Evolutionary conservation across 2,113 vertebrate genomes (phyloP).

Genomic region (Miniopterus natalensis): DNA sequence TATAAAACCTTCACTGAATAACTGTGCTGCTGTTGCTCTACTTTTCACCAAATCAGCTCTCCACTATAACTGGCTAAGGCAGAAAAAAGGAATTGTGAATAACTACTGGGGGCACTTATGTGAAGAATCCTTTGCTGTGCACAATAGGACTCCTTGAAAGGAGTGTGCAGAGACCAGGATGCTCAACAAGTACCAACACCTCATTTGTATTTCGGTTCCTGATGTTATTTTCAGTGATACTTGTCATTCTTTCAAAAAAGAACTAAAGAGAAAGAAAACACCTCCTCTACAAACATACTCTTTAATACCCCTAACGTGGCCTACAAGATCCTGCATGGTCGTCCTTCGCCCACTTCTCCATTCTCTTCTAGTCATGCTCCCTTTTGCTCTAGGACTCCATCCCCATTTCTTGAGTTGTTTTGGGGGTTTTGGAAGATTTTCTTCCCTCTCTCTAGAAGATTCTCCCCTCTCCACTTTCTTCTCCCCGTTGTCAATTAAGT

Average conservation of each 20-base stretch:
- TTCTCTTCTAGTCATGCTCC: not conserved
- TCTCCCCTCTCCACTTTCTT: not conserved
- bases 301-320: not conserved
- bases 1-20: conserved; percentile 60
- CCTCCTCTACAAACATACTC: not conserved
- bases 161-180: not conserved
- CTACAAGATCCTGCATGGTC: not conserved
- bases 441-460: not conserved
- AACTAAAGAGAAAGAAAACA: not conserved
- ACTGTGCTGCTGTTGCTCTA: conserved; percentile 61
- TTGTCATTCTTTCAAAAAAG: conserved; percentile 45
- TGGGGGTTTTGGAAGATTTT: not conserved
- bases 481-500: not conserved
- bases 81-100: conserved; percentile 2
- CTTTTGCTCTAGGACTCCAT: not conserved
- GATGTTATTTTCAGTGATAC: not conserved
- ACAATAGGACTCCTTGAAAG: not conserved
- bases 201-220: not conserved
- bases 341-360: not conserved
- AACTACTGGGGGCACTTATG: conserved; percentile 14
- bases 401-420: not conserved
- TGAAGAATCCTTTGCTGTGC: conserved; percentile 54
- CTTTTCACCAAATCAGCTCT: conserved; percentile 56
- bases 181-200: conserved; percentile 2
- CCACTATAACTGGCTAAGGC: not conserved